Conservation (phyloP, 2,797 vertebrate species). For the Gymnothorax reevesii region DNA sequence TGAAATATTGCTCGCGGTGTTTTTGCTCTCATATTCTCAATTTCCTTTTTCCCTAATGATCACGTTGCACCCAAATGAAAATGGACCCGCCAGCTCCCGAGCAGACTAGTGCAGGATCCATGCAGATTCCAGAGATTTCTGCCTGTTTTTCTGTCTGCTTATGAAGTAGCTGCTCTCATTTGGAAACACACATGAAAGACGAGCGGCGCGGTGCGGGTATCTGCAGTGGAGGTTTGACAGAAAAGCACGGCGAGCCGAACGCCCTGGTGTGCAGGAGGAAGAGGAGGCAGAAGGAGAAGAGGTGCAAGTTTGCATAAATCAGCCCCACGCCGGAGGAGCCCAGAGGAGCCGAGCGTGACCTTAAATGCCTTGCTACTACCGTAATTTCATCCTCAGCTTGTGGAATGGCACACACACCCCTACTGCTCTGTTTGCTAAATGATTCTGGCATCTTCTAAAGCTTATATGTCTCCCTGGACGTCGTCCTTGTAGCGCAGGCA, state of each 20-base stretch:
- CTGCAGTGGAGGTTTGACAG: slow-evolving; percentile 20
- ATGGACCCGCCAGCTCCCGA: background rate
- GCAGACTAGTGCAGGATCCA: background rate
- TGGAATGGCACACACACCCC: slow-evolving; percentile 18
- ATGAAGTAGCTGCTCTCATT: slow-evolving; percentile 13
- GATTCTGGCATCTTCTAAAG: slow-evolving; percentile 35
- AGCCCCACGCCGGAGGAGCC: slow-evolving; percentile 45
- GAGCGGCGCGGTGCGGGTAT: background rate
- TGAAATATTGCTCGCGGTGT: slow-evolving; percentile 2
- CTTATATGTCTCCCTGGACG: slow-evolving; percentile 23
- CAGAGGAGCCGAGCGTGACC: slow-evolving; percentile 47
- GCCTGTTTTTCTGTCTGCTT: background rate
- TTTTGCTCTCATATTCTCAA: background rate
- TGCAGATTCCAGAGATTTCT: slow-evolving; percentile 14
- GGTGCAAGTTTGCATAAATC: slow-evolving; percentile 57
- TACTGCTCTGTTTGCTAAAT: slow-evolving; percentile 33
- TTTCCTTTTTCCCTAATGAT: slow-evolving; percentile 3
- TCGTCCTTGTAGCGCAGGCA: slow-evolving; percentile 22
- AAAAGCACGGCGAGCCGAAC: slow-evolving; percentile 13
- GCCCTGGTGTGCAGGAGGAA: background rate
- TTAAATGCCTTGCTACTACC: slow-evolving; percentile 45
- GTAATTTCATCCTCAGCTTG: slow-evolving; percentile 7
- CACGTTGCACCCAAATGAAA: slow-evolving; percentile 4
- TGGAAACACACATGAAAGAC: slow-evolving; percentile 19
- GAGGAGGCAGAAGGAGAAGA: slow-evolving; percentile 33